These are phyloP conservation scores for Pyrgus malvae DNA, from an alignment of 2,888 invertebrate species.

Conservation along the genomic window DNA sequence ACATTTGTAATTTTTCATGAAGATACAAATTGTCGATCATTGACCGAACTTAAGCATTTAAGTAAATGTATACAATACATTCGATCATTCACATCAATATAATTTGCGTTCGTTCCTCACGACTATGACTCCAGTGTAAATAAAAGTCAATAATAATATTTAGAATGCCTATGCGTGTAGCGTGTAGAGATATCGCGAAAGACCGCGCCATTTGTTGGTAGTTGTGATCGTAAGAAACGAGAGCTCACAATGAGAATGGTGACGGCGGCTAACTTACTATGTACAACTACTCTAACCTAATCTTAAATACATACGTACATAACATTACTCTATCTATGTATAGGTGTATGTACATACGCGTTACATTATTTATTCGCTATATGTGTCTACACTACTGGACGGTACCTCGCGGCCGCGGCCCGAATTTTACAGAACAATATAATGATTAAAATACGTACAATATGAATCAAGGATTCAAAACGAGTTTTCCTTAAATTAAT, in stretches of 20 bases:
- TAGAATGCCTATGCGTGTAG: no score
- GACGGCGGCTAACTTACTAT: slow-evolving; percentile 20
- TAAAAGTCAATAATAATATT: no score
- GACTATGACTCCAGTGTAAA: no score
- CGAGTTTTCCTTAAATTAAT: no score
- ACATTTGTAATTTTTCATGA: no score
- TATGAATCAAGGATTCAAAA: no score
- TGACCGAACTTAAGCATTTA: neutral
- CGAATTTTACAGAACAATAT: neutral
- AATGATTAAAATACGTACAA: neutral
- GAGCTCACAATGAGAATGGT: neutral
- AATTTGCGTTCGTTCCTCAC: no score
- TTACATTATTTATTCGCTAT: slow-evolving; percentile 21
- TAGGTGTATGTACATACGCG: slow-evolving; percentile 40
- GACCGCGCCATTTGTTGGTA: no score
- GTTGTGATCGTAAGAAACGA: neutral
- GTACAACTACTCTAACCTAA: slow-evolving; percentile 1
- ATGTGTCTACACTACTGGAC: slow-evolving; percentile 10
- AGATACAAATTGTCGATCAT: neutral
- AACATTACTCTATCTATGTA: slow-evolving; percentile 21
- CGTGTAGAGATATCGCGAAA: no score
- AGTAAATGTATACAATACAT: neutral
- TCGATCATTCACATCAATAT: neutral
- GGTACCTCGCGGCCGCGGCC: neutral
- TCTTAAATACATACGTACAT: slow-evolving; percentile 6